Percentiles rank a stretch among this genome's conserved stretches.
Conservation (phyloP, 2,797 vertebrate genomes). For the Melanotaenia parkinsoni region DNA sequence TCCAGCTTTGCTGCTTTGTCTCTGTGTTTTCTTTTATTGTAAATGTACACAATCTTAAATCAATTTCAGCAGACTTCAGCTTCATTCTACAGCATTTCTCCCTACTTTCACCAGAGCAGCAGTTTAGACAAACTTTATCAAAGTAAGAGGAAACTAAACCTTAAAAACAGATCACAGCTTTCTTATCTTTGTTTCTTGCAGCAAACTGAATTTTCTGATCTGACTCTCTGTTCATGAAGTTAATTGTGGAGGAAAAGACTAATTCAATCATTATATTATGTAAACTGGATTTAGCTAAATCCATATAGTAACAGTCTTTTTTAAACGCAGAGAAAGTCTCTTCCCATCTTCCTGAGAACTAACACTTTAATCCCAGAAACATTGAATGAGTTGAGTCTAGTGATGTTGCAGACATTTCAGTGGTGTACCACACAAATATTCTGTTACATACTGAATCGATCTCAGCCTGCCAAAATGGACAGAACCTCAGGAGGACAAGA, state of each 20-base stretch:
- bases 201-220: background rate
- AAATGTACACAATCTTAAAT: no score
- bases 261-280: background rate
- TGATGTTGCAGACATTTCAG: background rate
- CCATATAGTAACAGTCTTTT: background rate
- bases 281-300: background rate
- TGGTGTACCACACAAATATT: background rate
- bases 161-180: background rate
- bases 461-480: background rate
- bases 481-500: conserved; percentile 4
- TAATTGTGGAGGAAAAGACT: background rate
- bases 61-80: no score
- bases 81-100: no score
- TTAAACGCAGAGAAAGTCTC: background rate
- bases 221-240: background rate
- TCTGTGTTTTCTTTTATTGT: no score
- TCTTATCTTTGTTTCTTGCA: background rate
- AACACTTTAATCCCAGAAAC: background rate
- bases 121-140: background rate
- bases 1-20: no score
- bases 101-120: no score
- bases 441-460: background rate
- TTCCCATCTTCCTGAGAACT: background rate
- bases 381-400: background rate
- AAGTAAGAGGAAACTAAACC: background rate